phyloP scores from a whole-genome alignment of 2,888 invertebrate species.

The Lasioglossum leucozonium region DNA sequence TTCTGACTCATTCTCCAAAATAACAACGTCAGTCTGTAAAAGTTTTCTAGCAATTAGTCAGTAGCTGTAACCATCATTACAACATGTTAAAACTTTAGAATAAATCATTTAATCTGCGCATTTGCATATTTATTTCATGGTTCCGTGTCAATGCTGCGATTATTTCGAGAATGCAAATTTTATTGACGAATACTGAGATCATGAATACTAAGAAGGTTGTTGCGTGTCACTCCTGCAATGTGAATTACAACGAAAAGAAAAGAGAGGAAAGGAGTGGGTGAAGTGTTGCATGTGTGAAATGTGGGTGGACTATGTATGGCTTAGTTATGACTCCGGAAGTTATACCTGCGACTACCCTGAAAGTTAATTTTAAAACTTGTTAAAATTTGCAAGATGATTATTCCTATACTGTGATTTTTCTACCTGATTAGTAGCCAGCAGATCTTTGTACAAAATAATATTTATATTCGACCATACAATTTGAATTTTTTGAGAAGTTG shows the following conservation, averaged over 20 bases:
- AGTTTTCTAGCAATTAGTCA: too few relatives aligned
- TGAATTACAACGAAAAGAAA: neutral
- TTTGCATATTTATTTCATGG: neutral
- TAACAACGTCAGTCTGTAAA: too few relatives aligned
- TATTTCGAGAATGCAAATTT: neutral
- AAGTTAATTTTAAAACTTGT: neutral
- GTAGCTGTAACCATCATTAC: too few relatives aligned
- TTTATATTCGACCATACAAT: too few relatives aligned
- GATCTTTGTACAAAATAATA: too few relatives aligned
- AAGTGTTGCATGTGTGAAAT: neutral
- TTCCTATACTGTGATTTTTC: too few relatives aligned
- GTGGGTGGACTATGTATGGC: neutral
- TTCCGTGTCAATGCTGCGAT: neutral
- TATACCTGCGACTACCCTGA: neutral
- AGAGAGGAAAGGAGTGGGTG: neutral
- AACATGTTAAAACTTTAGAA: neutral
- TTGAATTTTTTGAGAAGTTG: too few relatives aligned
- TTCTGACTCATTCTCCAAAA: too few relatives aligned
- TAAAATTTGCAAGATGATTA: too few relatives aligned
- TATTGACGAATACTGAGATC: too few relatives aligned
- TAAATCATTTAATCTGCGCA: neutral
- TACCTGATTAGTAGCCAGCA: too few relatives aligned
- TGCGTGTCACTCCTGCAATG: neutral
- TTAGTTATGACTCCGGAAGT: neutral
- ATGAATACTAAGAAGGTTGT: neutral